phyloP scores from a whole-genome alignment of 2,888 invertebrate genomes.

The Lasioglossum vierecki region DNA sequence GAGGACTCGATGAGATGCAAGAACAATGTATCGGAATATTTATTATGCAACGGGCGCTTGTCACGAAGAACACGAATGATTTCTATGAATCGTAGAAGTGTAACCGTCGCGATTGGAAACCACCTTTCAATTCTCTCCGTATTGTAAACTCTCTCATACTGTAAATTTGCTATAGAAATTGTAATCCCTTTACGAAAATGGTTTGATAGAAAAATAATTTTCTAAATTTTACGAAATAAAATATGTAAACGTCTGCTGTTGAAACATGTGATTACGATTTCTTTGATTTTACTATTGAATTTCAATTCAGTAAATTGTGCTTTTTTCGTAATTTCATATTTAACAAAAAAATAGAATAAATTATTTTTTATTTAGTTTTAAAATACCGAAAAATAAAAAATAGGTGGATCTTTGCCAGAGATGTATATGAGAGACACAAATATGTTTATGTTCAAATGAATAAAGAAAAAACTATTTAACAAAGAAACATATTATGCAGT shows the following conservation, averaged over 20 bases:
- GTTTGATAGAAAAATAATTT: not conserved
- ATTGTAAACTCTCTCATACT: not conserved
- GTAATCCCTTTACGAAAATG: not conserved
- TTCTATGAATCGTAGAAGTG: slow-evolving; percentile 24
- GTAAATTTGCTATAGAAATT: not conserved
- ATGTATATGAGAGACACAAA: too few species aligned
- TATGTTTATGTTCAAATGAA: too few species aligned
- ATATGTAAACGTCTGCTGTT: not conserved
- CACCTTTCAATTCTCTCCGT: slow-evolving; percentile 10
- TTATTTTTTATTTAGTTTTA: too few species aligned
- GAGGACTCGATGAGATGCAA: slow-evolving; percentile 32
- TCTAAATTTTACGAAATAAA: not conserved
- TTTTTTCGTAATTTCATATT: too few species aligned
- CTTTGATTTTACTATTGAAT: not conserved
- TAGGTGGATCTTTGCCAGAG: too few species aligned
- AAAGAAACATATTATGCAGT: too few species aligned
- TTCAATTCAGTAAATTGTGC: too few species aligned
- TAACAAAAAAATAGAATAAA: too few species aligned
- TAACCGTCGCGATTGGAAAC: not conserved
- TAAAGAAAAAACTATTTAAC: too few species aligned
- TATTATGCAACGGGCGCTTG: slow-evolving; percentile 33
- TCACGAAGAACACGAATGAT: slow-evolving; percentile 19
- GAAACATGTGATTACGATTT: not conserved
- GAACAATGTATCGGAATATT: slow-evolving; percentile 45
- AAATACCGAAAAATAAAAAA: too few species aligned